These are phyloP conservation scores for Kradibia gibbosae DNA, from an alignment of 1,140 invertebrate species.

Conservation along the genomic window DNA sequence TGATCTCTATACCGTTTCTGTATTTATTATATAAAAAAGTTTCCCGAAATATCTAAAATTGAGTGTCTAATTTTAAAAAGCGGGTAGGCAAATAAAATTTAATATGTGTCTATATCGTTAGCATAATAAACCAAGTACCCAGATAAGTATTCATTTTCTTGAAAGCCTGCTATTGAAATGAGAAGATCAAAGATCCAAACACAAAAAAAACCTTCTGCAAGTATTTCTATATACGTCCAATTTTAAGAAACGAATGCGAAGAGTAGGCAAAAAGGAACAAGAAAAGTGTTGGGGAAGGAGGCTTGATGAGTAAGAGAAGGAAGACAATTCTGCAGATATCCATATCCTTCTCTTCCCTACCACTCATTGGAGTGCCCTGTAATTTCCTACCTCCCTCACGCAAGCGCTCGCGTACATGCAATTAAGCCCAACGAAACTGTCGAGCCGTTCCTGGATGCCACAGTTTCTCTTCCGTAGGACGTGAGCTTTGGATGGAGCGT, in stretches of 20 bases:
- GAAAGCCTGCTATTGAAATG: constrained; percentile 45
- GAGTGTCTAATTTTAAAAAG: too few species aligned
- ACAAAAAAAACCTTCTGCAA: background rate
- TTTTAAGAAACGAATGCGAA: constrained; percentile 45
- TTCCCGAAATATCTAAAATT: too few species aligned
- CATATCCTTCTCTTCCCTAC: background rate
- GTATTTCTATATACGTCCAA: constrained; percentile 3
- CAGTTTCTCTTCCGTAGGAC: background rate
- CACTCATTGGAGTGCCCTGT: constrained; percentile 5
- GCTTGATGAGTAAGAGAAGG: background rate
- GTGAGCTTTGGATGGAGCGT: constrained; percentile 34
- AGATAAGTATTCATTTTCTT: constrained; percentile 47
- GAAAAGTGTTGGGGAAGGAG: background rate
- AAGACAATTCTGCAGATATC: background rate
- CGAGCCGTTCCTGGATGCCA: constrained; percentile 29
- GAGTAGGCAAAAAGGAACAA: constrained; percentile 13
- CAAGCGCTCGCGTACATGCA: constrained; percentile 39
- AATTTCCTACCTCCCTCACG: constrained; percentile 24
- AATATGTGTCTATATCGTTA: too few species aligned
- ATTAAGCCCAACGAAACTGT: constrained; percentile 51
- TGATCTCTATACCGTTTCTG: too few species aligned
- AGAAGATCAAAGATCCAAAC: constrained; percentile 31
- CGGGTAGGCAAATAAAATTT: too few species aligned
- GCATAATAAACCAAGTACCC: constrained; percentile 5
- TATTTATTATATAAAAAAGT: too few species aligned